Conservation (phyloP, 1,140 invertebrate genomes). For the Parapsyche elsis region DNA sequence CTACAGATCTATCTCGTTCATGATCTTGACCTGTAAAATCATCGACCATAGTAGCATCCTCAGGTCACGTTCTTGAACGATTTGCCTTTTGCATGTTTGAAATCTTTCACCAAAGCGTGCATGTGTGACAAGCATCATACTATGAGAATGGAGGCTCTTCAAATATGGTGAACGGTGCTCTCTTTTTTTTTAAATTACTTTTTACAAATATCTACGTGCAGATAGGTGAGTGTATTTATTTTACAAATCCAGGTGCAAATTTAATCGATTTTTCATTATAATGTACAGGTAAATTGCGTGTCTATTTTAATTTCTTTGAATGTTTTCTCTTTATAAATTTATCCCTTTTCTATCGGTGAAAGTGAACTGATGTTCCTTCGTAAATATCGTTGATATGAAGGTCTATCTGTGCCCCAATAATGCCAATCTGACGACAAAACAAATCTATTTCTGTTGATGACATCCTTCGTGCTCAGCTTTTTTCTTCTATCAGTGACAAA, state of each 20-base stretch:
- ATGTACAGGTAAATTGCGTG: slow-evolving; percentile 6
- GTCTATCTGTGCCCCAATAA: slow-evolving; percentile 35
- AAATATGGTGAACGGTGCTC: slow-evolving; percentile 21
- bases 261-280: background rate
- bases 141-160: background rate
- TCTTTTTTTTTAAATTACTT: background rate
- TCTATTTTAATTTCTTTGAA: slow-evolving; percentile 16
- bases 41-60: background rate
- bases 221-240: background rate
- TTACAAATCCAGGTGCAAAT: slow-evolving; percentile 12
- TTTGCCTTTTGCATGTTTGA: background rate
- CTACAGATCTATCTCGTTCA: slow-evolving; percentile 61
- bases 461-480: slow-evolving; percentile 43
- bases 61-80: background rate
- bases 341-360: slow-evolving; percentile 8
- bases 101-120: slow-evolving; percentile 24
- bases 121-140: background rate
- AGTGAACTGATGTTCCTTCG: slow-evolving; percentile 34
- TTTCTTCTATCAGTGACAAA: background rate
- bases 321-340: slow-evolving; percentile 23
- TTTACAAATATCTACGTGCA: slow-evolving; percentile 13
- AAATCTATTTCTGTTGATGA: slow-evolving; percentile 47
- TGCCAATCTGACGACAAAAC: slow-evolving; percentile 45
- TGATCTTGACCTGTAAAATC: slow-evolving; percentile 65
- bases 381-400: slow-evolving; percentile 39